Conservation (phyloP, 1,140 invertebrate genomes). For the Megalonaias nervosa region DNA sequence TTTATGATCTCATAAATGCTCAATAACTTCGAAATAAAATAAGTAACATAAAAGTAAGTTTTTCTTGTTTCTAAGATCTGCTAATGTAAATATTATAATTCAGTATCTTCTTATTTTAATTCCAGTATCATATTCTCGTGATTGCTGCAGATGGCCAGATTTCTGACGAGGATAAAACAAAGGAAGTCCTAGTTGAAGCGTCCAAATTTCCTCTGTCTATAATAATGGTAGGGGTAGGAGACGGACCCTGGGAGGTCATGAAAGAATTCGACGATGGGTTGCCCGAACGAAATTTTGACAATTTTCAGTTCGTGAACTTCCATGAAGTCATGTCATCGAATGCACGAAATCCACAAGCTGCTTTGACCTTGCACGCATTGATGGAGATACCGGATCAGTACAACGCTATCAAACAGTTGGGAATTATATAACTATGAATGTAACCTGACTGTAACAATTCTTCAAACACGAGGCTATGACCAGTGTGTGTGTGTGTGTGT, state of each 20-base stretch:
- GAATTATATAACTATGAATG: neutral
- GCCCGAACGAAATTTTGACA: constrained; percentile 72
- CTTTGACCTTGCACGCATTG: constrained; percentile 70
- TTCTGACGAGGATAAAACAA: constrained; percentile 65
- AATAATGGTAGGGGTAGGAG: constrained; percentile 60
- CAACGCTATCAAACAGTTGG: constrained; percentile 66
- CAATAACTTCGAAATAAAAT: no score
- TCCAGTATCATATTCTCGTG: constrained; percentile 71
- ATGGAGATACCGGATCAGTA: constrained; percentile 74
- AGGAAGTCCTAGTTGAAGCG: constrained; percentile 72
- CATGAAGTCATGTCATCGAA: constrained; percentile 57
- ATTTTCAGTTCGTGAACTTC: constrained; percentile 74
- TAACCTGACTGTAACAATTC: no score
- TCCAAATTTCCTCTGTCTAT: constrained; percentile 72
- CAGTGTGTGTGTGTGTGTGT: no score
- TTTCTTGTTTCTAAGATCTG: no score
- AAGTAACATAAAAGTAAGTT: no score
- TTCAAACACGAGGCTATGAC: no score
- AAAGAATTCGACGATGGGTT: constrained; percentile 71
- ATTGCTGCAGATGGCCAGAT: constrained; percentile 73
- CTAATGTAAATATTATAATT: no score
- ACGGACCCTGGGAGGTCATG: constrained; percentile 72
- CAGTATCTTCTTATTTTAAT: neutral
- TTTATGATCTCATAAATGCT: no score
- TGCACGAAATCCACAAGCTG: constrained; percentile 63